A percentile compares a stretch with the other conserved stretches of the same genome.
Conservation (phyloP, 2,797 vertebrate genomes). For the Melanitta fusca region DNA sequence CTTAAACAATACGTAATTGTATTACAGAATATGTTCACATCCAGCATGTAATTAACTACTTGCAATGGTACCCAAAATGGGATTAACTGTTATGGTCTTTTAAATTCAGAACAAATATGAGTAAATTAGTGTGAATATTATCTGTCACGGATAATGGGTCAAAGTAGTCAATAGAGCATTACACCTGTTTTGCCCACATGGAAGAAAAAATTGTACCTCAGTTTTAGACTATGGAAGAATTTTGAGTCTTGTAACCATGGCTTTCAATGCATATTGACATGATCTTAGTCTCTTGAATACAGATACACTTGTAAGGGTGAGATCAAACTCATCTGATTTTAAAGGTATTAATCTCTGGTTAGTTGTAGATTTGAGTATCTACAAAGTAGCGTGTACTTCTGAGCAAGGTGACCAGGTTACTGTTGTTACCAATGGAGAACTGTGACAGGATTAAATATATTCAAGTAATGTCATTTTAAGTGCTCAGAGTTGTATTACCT, state of each 20-base stretch:
- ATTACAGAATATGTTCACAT: not conserved
- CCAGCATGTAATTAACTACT: not conserved
- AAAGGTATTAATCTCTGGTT: not conserved
- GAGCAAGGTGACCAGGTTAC: not conserved
- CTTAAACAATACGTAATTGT: not conserved
- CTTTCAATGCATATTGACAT: not conserved
- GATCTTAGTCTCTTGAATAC: not conserved
- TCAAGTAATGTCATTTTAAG: not conserved
- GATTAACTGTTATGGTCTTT: not conserved
- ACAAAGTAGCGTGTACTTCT: not conserved
- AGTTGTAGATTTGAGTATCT: not conserved
- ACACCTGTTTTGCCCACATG: not conserved
- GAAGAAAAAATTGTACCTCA: not conserved
- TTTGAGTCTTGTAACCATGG: too few species aligned
- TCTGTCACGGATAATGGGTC: not conserved
- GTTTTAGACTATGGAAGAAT: not conserved
- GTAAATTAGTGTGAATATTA: not conserved
- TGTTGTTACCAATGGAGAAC: not conserved
- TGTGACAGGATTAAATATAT: not conserved
- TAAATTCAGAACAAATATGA: not conserved
- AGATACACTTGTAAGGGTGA: not conserved
- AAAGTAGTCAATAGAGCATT: not conserved
- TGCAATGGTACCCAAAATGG: not conserved
- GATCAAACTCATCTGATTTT: not conserved
- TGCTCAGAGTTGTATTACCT: not conserved